Evolutionary conservation across 2,797 vertebrate species (phyloP).

Genomic region (Darevskia nairensis): DNA sequence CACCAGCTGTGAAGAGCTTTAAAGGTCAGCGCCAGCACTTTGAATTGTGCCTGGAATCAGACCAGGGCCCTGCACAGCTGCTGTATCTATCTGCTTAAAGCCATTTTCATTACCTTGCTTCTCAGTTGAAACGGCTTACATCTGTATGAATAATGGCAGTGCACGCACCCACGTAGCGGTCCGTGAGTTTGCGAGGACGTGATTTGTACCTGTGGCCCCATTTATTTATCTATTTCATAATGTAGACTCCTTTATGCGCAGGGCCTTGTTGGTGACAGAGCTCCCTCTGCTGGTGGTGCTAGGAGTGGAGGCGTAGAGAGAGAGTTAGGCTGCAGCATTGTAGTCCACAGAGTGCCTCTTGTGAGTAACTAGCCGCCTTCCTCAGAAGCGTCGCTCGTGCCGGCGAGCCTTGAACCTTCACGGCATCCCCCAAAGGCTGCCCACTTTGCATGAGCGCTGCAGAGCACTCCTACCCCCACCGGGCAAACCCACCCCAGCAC

Average conservation of each 20-base stretch:
- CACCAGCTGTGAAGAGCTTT: no score
- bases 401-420: conserved; percentile 44
- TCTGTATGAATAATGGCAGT: neutral
- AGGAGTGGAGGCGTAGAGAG: conserved; percentile 73
- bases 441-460: conserved; percentile 68
- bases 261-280: conserved; percentile 67
- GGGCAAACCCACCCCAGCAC: conserved; percentile 37
- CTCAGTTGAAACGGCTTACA: no score
- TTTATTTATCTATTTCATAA: conserved; percentile 56
- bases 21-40: no score
- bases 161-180: neutral
- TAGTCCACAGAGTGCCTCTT: conserved; percentile 75
- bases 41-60: no score
- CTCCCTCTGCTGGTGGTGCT: conserved; percentile 71
- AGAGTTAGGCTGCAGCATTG: conserved; percentile 73
- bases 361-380: conserved; percentile 74
- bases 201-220: neutral
- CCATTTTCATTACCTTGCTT: no score
- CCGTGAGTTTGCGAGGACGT: neutral
- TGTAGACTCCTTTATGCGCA: conserved; percentile 74
- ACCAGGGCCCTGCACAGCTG: no score
- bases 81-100: no score
- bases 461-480: conserved; percentile 62
- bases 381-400: conserved; percentile 64
- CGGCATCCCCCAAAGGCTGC: conserved; percentile 56